Conservation (phyloP, 2,888 invertebrate genomes). For the Andrena chrysosceles region DNA sequence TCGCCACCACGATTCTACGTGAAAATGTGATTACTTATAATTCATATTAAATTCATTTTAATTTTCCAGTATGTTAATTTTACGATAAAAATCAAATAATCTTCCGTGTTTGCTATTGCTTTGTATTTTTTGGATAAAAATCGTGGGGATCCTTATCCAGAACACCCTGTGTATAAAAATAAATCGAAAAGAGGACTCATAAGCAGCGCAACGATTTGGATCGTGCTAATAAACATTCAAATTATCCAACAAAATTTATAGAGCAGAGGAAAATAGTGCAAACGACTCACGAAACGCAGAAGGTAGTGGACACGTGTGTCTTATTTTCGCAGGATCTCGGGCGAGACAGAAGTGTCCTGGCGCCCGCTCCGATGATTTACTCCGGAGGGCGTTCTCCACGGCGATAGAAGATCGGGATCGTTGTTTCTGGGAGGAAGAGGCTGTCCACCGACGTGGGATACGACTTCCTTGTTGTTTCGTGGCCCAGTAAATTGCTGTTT, state of each 20-base stretch:
- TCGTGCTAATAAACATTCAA: too few relatives aligned
- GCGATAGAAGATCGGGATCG: constrained; percentile 35
- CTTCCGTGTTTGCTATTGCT: too few relatives aligned
- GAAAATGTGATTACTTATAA: too few relatives aligned
- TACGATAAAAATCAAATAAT: too few relatives aligned
- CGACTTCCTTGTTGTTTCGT: constrained; percentile 80
- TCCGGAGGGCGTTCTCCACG: constrained; percentile 68
- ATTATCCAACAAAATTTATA: not conserved
- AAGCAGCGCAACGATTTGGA: too few relatives aligned
- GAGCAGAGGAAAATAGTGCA: not conserved
- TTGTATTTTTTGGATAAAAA: too few relatives aligned
- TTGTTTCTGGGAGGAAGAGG: constrained; percentile 13
- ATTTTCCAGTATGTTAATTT: too few relatives aligned
- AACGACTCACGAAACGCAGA: not conserved
- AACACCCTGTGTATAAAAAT: too few relatives aligned
- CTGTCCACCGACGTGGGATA: not conserved
- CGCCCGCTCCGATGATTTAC: constrained; percentile 79
- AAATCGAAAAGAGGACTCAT: too few relatives aligned
- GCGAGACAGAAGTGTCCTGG: constrained; percentile 76
- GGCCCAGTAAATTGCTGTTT: constrained; percentile 79
- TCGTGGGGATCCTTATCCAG: too few relatives aligned
- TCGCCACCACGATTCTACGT: not conserved
- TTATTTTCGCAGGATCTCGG: constrained; percentile 80
- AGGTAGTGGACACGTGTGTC: constrained; percentile 77
- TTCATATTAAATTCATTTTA: too few relatives aligned